Percentiles rank a stretch among this genome's conserved stretches.
Conservation (phyloP, 2,888 invertebrate genomes). For the Nowickia ferox region DNA sequence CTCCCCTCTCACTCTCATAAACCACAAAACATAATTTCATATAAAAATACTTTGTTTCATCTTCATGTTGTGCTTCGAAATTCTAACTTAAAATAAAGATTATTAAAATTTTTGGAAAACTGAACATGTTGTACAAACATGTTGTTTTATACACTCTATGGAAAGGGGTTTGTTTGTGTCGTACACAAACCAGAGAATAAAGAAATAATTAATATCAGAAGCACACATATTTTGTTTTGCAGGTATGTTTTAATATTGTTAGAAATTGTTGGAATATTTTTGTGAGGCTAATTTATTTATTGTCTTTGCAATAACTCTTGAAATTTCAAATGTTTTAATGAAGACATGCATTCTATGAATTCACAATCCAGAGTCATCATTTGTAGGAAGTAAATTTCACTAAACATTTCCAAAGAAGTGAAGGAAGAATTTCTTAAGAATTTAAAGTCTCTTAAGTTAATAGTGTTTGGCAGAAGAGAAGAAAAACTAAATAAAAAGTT, state of each 20-base stretch:
- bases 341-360: slow-evolving; percentile 9
- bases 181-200: not conserved
- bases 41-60: no score
- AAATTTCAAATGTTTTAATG: slow-evolving; percentile 2
- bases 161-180: not conserved
- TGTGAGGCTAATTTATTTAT: slow-evolving; percentile 8
- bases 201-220: slow-evolving; percentile 6
- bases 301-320: not conserved
- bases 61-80: no score
- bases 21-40: no score
- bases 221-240: slow-evolving; percentile 24
- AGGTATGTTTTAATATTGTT: slow-evolving; percentile 1
- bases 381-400: not conserved
- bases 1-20: no score
- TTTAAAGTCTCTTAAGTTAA: not conserved
- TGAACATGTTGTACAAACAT: no score
- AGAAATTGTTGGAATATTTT: slow-evolving; percentile 14
- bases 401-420: not conserved
- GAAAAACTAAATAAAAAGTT: not conserved
- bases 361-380: not conserved
- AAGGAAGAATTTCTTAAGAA: not conserved
- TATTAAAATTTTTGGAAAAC: no score
- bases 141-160: no score
- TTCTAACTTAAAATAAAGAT: no score
- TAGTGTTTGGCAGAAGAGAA: not conserved